Evolutionary conservation across 2,113 vertebrate genomes (phyloP), one percentile per base, ranked within the genome.

Genomic region (Spilogale gracilis): DNA sequence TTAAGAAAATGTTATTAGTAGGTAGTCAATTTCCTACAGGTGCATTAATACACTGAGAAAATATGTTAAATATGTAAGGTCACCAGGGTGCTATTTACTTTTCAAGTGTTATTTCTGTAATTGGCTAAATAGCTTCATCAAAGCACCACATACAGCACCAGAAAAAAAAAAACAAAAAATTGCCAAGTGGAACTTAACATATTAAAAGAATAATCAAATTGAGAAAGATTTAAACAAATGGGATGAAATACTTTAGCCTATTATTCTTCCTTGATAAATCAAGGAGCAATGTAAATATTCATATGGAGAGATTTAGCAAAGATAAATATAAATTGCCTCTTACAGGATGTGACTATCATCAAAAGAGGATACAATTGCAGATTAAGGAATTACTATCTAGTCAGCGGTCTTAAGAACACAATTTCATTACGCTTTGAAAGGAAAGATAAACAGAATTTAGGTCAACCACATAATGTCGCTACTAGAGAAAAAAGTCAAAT

Each of bases 371-470:
- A 76, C 9, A 69, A 81, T 91, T 61, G 84, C 9, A 95, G 79
- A 93, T 80, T 93, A 90, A 92, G 20, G 1, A 84, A 78, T 27
- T 87, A 56, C 6, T 60, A 43, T 48, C 9, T 27, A 85, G 30
- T 65, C 48, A 58, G 45, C 3, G 52, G 38, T 92, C 32, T 58
- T 79, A 25, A 82, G 45, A 85, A 89, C 84, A 83, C 9, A 32
- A 84, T 74, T 56, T 94, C 14, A 56, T 63, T 90, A 32, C 30
- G 48, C 23, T 79, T 81, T 76, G 16, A 90, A 67, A 27, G 20
- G 45, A 85, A 97, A 83, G 25, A 91, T 30, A 87, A 87, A 73
- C 58, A 83, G 14, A 92, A 78, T 91, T 94, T 67, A 81, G 56
- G 60, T 71, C 91, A 93, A 56, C 20, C 67, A 48, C 20, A 25